A percentile compares a stretch with the other conserved stretches of the same genome.
These are phyloP conservation scores for Agonopterix subpropinquella DNA, from an alignment of 2,888 invertebrate genomes.

Conservation along the genomic window DNA sequence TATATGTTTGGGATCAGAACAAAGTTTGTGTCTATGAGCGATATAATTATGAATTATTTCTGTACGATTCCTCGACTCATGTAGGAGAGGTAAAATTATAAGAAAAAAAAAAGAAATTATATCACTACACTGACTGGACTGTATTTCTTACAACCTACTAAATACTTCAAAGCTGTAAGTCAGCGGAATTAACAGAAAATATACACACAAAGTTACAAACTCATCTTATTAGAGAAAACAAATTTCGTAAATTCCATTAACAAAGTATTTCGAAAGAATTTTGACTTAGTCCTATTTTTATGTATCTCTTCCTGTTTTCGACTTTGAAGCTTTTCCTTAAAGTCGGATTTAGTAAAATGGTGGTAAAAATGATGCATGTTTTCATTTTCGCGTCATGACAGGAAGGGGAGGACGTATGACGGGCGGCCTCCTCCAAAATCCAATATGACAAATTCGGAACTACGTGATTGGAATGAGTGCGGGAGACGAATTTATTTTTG, in stretches of 20 bases:
- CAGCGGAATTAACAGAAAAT: too few relatives aligned
- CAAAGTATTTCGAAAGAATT: constrained; percentile 5
- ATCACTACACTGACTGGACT: too few relatives aligned
- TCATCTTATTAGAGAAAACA: constrained; percentile 5
- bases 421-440: constrained; percentile 64
- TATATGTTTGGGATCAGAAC: too few relatives aligned
- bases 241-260: constrained; percentile 3
- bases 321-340: constrained; percentile 22
- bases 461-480: constrained; percentile 71
- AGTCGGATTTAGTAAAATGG: constrained; percentile 25
- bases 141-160: too few relatives aligned
- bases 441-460: constrained; percentile 75
- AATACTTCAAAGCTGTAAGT: too few relatives aligned
- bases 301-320: constrained; percentile 16
- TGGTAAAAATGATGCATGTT: constrained; percentile 57
- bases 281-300: constrained; percentile 21
- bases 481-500: constrained; percentile 57
- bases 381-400: constrained; percentile 69
- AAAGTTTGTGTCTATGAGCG: too few relatives aligned
- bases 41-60: too few relatives aligned
- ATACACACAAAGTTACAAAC: neutral
- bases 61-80: too few relatives aligned
- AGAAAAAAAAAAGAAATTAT: too few relatives aligned
- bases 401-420: constrained; percentile 56
- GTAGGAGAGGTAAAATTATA: too few relatives aligned